Percentiles rank a stretch among this genome's conserved stretches.
Conservation (phyloP, 2,797 vertebrate species). For the Coluber constrictor region DNA sequence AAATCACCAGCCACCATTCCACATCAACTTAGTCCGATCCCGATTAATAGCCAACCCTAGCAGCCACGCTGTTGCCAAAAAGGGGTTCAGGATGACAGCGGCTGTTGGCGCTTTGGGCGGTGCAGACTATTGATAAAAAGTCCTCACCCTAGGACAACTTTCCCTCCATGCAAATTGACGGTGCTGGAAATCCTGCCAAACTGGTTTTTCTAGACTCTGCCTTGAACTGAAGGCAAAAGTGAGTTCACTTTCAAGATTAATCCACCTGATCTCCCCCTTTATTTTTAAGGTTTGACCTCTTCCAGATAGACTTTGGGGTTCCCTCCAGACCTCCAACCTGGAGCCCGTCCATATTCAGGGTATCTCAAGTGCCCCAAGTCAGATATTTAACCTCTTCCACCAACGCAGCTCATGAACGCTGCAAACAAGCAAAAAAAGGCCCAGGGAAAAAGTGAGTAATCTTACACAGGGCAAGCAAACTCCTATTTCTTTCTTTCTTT, state of each 20-base stretch:
- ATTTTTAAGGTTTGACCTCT: neutral
- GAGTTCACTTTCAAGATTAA: neutral
- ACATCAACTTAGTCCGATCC: neutral
- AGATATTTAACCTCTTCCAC: neutral
- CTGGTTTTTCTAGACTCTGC: conserved; percentile 2
- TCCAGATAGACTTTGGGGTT: neutral
- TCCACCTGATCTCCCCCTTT: neutral
- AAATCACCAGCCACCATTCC: neutral
- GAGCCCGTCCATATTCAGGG: no score
- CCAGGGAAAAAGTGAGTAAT: neutral
- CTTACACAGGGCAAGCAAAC: neutral
- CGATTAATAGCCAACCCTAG: neutral
- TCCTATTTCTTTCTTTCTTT: neutral
- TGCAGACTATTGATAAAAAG: no score
- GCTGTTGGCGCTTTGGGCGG: neutral
- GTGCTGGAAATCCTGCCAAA: neutral
- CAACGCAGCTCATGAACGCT: neutral
- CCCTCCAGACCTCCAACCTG: neutral
- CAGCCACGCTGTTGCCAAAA: neutral
- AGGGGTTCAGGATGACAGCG: neutral
- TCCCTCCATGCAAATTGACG: neutral
- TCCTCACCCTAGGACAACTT: neutral
- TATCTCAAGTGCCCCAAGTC: neutral
- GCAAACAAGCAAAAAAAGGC: neutral
- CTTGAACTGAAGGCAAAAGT: neutral